Percentiles rank a stretch among this genome's conserved stretches.
Evolutionary conservation across 2,113 vertebrate genomes (phyloP).

Genomic region (Dissostichus mawsoni): DNA sequence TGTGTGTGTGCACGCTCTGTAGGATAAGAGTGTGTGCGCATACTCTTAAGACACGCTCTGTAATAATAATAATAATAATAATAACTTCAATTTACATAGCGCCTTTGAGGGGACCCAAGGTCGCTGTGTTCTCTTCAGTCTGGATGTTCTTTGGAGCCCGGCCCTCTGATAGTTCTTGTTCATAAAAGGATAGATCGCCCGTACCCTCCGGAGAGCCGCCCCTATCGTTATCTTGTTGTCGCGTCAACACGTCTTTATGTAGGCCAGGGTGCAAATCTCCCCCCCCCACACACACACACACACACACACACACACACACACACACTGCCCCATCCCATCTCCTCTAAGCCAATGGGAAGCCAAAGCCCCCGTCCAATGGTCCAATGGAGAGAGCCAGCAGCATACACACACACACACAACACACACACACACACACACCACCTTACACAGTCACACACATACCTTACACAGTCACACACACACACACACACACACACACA

Average conservation of each 20-base stretch:
- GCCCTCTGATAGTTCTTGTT: not conserved
- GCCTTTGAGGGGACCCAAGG: too few species aligned
- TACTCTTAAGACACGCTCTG: too few species aligned
- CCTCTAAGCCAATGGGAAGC: constrained; percentile 63
- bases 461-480: too few species aligned
- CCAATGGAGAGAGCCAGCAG: constrained; percentile 66
- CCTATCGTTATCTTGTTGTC: constrained; percentile 31
- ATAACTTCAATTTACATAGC: too few species aligned
- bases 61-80: too few species aligned
- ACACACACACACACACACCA: too few species aligned
- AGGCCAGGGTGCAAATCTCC: not conserved
- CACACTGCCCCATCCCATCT: constrained; percentile 6
- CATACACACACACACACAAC: not conserved
- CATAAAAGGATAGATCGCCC: constrained; percentile 27
- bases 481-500: too few species aligned
- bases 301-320: not conserved
- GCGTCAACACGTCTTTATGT: constrained; percentile 44
- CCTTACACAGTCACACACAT: too few species aligned
- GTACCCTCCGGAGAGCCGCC: not conserved
- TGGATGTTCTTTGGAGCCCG: not conserved
- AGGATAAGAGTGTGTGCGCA: too few species aligned
- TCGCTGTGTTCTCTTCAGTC: not conserved
- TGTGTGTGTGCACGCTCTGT: not conserved
- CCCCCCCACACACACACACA: not conserved
- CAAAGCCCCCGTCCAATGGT: constrained; percentile 29